phyloP scores from a whole-genome alignment of 1,140 invertebrate species.

The Diachasmimorpha longicaudata region DNA sequence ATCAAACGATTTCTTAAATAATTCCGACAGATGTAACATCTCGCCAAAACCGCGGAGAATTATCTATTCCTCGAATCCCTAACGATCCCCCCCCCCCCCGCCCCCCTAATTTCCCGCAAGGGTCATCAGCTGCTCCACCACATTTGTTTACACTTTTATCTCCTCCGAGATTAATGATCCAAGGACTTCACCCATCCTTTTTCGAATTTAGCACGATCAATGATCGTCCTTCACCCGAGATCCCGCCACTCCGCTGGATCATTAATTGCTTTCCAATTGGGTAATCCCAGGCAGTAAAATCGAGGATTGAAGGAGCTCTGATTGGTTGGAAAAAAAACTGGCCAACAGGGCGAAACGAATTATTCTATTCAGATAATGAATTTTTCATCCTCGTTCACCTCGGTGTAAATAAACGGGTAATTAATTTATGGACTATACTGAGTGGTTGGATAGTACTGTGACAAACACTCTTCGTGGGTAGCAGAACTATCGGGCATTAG shows the following conservation, averaged over 20 bases:
- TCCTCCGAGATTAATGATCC: conserved; percentile 3
- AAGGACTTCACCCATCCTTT: conserved; percentile 15
- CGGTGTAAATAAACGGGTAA: background rate
- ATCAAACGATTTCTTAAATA: too few species aligned
- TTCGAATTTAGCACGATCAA: background rate
- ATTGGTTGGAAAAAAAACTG: background rate
- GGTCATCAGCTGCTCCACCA: background rate
- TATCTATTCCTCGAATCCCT: background rate
- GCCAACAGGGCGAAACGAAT: background rate
- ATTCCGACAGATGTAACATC: too few species aligned
- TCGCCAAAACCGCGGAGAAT: too few species aligned
- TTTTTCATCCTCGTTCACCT: background rate
- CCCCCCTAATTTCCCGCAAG: background rate
- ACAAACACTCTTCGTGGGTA: too few species aligned
- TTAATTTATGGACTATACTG: too few species aligned
- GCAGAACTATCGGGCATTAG: too few species aligned
- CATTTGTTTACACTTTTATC: background rate
- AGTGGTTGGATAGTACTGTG: too few species aligned
- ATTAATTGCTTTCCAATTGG: conserved; percentile 23
- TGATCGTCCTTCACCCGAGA: conserved; percentile 1
- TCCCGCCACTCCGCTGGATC: background rate
- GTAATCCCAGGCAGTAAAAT: conserved; percentile 11
- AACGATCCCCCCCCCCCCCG: background rate
- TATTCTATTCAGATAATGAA: background rate
- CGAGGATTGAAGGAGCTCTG: background rate